These are phyloP conservation scores for Endotricha flammealis DNA, from an alignment of 2,888 invertebrate genomes.

Conservation along the genomic window DNA sequence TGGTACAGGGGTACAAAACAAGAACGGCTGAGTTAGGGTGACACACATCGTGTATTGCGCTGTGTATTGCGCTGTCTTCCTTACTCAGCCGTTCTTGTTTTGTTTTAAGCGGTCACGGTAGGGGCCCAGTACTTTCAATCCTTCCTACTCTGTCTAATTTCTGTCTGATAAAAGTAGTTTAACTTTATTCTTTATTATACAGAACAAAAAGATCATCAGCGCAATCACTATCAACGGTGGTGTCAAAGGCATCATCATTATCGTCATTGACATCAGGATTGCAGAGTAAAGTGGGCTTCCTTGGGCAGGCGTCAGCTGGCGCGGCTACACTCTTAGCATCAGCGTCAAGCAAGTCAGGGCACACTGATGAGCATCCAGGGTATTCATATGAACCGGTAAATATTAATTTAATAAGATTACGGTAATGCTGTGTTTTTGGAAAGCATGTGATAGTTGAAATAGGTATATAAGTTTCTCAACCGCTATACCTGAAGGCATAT, in stretches of 20 bases:
- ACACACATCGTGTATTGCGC: too few species aligned
- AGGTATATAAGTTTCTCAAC: too few species aligned
- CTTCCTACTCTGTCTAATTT: too few species aligned
- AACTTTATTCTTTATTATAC: slow-evolving; percentile 10
- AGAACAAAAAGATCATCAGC: slow-evolving; percentile 72
- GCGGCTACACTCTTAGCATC: slow-evolving; percentile 65
- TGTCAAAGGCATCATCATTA: slow-evolving; percentile 66
- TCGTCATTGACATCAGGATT: too few species aligned
- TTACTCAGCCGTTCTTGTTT: too few species aligned
- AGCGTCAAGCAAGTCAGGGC: slow-evolving; percentile 65
- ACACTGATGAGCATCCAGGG: slow-evolving; percentile 54
- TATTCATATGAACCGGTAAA: slow-evolving; percentile 68
- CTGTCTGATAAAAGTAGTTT: too few species aligned
- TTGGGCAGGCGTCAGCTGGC: slow-evolving; percentile 77
- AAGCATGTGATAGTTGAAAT: not conserved
- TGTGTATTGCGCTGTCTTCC: too few species aligned
- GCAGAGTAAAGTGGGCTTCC: slow-evolving; percentile 71
- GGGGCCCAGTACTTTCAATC: too few species aligned
- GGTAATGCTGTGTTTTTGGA: not conserved
- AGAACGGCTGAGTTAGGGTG: too few species aligned
- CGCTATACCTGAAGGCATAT: too few species aligned
- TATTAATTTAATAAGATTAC: not conserved
- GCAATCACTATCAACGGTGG: slow-evolving; percentile 60
- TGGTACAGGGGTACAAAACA: too few species aligned
- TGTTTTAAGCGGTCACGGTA: too few species aligned